Evolutionary conservation across 2,797 vertebrate genomes (phyloP).

Genomic region (Sebastes glaucus): DNA sequence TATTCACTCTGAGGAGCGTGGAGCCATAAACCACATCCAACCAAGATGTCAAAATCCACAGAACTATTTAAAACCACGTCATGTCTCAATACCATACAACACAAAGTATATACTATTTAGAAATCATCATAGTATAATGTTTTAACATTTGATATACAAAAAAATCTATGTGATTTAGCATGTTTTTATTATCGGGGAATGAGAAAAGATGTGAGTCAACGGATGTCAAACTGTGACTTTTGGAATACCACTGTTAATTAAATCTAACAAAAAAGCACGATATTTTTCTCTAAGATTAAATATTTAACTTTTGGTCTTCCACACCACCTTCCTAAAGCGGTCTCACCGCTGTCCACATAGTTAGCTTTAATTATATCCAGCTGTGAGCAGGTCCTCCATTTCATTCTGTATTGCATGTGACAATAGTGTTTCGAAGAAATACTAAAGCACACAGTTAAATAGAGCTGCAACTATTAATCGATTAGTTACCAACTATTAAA

Average conservation of each 20-base stretch:
- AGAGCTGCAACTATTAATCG: neutral
- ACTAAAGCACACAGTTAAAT: neutral
- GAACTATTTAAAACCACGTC: neutral
- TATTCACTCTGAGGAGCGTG: constrained; percentile 6
- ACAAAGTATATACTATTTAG: neutral
- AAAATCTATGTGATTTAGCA: neutral
- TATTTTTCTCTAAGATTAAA: neutral
- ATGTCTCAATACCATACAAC: neutral
- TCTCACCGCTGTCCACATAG: neutral
- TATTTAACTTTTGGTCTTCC: neutral
- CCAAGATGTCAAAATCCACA: neutral
- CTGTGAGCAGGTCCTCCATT: neutral
- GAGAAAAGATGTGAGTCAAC: neutral
- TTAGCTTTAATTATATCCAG: constrained; percentile 22
- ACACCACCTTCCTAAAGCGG: constrained; percentile 2
- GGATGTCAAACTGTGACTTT: neutral
- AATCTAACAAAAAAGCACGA: neutral
- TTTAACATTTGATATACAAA: neutral
- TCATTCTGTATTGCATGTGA: neutral
- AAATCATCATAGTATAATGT: neutral
- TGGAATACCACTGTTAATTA: neutral
- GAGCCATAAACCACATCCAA: neutral
- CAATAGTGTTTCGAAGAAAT: neutral
- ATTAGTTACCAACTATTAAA: neutral
- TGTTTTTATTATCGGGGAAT: neutral